phyloP scores from a whole-genome alignment of 35 echinoderm and acorn worm genomes.

The Lytechinus variegatus region DNA sequence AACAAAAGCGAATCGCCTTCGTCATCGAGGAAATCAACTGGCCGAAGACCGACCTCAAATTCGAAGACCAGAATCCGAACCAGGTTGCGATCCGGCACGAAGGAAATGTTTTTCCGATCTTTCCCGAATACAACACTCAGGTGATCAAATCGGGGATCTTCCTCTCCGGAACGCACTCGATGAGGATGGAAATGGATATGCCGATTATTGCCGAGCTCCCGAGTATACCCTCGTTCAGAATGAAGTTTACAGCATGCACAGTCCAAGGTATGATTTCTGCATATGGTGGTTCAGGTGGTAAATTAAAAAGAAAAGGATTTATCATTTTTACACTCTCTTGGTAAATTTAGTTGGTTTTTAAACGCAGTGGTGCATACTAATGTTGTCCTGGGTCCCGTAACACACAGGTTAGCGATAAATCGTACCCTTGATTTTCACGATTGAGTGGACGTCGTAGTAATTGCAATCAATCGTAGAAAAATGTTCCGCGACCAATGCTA shows the following conservation, averaged over 20 bases:
- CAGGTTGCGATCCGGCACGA: background rate
- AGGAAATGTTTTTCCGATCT: background rate
- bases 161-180: background rate
- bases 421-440: too few relatives aligned
- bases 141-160: slow-evolving; percentile 30
- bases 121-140: slow-evolving; percentile 11
- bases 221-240: background rate
- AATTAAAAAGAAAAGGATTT: too few relatives aligned
- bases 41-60: slow-evolving; percentile 3
- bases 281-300: too few relatives aligned
- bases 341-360: too few relatives aligned
- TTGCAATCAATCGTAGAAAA: too few relatives aligned
- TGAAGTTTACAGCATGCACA: background rate
- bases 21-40: slow-evolving; percentile 11
- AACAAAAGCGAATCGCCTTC: background rate
- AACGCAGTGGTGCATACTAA: background rate
- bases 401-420: too few relatives aligned
- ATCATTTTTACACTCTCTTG: too few relatives aligned
- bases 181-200: slow-evolving; percentile 2
- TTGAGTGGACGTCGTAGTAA: too few relatives aligned
- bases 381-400: background rate
- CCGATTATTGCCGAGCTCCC: slow-evolving; percentile 11
- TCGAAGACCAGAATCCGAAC: slow-evolving; percentile 6
- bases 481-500: too few relatives aligned
- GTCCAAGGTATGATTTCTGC: background rate